Conservation (phyloP, 2,888 invertebrate species). For the Chromoteleia sp. region DNA sequence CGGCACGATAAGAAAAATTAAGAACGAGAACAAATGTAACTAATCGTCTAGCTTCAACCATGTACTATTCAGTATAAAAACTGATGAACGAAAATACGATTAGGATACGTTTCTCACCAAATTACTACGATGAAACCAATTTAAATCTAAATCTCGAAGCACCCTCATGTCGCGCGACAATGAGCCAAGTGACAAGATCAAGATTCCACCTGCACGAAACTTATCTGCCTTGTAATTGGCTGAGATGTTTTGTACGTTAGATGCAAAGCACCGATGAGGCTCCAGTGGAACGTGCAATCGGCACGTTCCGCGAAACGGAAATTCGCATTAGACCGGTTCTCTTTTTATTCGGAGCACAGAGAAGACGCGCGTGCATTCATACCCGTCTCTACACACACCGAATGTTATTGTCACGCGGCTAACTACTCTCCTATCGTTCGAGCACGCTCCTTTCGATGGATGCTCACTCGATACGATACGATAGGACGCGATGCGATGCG, state of each 20-base stretch:
- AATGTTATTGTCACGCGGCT: slow-evolving; percentile 64
- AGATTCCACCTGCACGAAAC: slow-evolving; percentile 45
- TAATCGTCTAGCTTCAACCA: too few relatives aligned
- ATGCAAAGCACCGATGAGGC: slow-evolving; percentile 12
- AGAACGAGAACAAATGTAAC: too few relatives aligned
- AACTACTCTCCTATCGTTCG: slow-evolving; percentile 69
- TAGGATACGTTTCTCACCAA: too few relatives aligned
- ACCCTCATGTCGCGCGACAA: slow-evolving; percentile 2
- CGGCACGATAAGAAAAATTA: too few relatives aligned
- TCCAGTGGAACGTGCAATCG: slow-evolving; percentile 46
- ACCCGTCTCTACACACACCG: slow-evolving; percentile 42
- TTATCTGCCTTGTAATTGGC: slow-evolving; percentile 47
- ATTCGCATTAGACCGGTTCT: slow-evolving; percentile 76
- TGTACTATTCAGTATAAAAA: too few relatives aligned
- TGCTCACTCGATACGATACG: slow-evolving; percentile 83
- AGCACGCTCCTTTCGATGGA: slow-evolving; percentile 84
- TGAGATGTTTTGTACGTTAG: slow-evolving; percentile 12
- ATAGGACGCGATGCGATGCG: slow-evolving; percentile 75
- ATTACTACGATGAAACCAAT: too few relatives aligned
- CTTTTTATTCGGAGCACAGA: slow-evolving; percentile 54
- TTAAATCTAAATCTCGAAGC: neutral
- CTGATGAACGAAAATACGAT: too few relatives aligned
- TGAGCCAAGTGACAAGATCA: slow-evolving; percentile 31
- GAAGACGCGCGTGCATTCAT: slow-evolving; percentile 48
- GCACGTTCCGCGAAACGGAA: slow-evolving; percentile 74